Evolutionary conservation across 2,113 vertebrate genomes (phyloP).

Genomic region (Paramisgurnus dabryanus): DNA sequence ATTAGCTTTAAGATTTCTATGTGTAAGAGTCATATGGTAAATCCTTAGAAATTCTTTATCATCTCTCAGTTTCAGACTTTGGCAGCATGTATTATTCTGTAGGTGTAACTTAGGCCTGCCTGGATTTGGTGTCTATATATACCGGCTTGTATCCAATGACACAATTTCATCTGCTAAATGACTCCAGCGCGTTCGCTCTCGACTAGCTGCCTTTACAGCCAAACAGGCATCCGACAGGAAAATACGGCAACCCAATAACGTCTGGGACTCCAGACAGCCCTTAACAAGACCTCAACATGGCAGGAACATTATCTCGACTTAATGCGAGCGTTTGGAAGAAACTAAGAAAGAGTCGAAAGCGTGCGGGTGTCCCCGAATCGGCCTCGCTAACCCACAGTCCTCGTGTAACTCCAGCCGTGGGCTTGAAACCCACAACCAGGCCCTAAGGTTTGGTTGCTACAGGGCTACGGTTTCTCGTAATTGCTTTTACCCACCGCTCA

Average conservation of each 20-base stretch:
- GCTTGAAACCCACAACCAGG: conserved; percentile 55
- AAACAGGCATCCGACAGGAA: conserved; percentile 8
- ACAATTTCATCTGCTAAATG: conserved; percentile 59
- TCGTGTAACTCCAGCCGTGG: conserved; percentile 47
- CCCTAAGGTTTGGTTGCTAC: conserved; percentile 34
- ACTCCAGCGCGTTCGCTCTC: background rate
- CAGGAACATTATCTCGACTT: conserved; percentile 40
- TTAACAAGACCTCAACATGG: conserved; percentile 22
- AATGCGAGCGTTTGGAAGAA: conserved; percentile 17
- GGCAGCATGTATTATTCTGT: conserved; percentile 60
- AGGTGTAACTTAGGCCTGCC: conserved; percentile 39
- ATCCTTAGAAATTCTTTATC: background rate
- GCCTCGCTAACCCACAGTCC: conserved; percentile 27
- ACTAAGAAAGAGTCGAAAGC: background rate
- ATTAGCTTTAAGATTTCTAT: too few species aligned
- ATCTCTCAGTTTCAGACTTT: conserved; percentile 20
- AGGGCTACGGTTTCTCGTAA: conserved; percentile 68
- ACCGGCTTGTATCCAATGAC: conserved; percentile 59
- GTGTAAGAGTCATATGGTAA: too few species aligned
- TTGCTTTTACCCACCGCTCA: conserved; percentile 60
- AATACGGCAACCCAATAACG: conserved; percentile 35
- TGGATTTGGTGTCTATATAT: conserved; percentile 49
- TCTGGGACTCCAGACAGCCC: background rate
- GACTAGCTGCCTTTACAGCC: background rate
- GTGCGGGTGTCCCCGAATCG: conserved; percentile 41